phyloP scores from a whole-genome alignment of 2,797 vertebrate genomes.

The Periparus ater region DNA sequence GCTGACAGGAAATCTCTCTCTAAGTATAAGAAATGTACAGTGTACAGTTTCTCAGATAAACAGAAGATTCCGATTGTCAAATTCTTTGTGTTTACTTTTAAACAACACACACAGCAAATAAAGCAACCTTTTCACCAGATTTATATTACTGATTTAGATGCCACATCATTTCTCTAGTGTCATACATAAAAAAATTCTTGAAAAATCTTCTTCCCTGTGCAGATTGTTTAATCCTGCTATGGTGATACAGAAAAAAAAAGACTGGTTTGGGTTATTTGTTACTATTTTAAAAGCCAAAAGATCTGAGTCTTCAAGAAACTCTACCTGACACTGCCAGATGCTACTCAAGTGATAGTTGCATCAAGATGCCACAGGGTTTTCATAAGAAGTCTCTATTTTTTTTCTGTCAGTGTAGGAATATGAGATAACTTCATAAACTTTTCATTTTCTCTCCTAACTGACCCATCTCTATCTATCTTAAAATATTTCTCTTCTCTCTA shows the following conservation, averaged over 20 bases:
- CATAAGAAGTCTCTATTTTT: not conserved
- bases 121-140: not conserved
- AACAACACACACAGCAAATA: not conserved
- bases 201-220: not conserved
- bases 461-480: not conserved
- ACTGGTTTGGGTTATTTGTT: not conserved
- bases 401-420: not conserved
- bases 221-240: not conserved
- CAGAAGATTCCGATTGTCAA: constrained; percentile 8
- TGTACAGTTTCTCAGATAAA: constrained; percentile 42
- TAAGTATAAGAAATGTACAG: not conserved
- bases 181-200: not conserved
- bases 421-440: not conserved
- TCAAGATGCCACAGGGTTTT: not conserved
- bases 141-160: not conserved
- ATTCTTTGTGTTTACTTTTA: constrained; percentile 9
- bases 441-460: not conserved
- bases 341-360: not conserved
- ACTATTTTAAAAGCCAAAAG: not conserved
- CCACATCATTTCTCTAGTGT: not conserved
- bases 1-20: constrained; percentile 50
- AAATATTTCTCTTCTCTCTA: not conserved
- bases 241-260: not conserved
- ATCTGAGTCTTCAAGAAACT: not conserved
- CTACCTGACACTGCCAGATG: not conserved